Percentiles rank a stretch among this genome's conserved stretches.
These are phyloP conservation scores for Colostygia pectinataria DNA, from an alignment of 2,888 invertebrate species.

Conservation along the genomic window DNA sequence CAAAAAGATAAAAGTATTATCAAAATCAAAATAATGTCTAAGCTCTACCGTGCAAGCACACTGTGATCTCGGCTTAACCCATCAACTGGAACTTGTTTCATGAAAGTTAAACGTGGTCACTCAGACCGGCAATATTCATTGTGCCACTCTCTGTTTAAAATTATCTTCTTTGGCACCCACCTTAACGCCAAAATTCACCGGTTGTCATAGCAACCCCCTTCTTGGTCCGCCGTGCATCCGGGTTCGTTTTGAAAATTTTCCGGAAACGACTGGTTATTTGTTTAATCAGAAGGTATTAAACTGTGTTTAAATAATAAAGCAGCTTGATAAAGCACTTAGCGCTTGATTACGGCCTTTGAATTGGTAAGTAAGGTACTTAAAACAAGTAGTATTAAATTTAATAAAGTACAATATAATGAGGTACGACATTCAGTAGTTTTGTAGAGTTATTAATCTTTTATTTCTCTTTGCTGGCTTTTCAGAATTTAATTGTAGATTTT, in stretches of 20 bases:
- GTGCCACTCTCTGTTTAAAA: slow-evolving; percentile 16
- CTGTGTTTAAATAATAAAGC: not conserved
- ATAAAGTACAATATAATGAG: too few species aligned
- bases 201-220: slow-evolving; percentile 77
- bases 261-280: slow-evolving; percentile 44
- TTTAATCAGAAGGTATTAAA: slow-evolving; percentile 18
- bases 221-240: slow-evolving; percentile 61
- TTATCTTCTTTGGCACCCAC: slow-evolving; percentile 37
- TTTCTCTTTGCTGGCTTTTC: too few species aligned
- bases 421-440: too few species aligned
- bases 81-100: slow-evolving; percentile 51
- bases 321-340: slow-evolving; percentile 1
- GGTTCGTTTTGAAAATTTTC: slow-evolving; percentile 71
- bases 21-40: too few species aligned
- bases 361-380: too few species aligned
- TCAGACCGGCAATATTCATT: slow-evolving; percentile 38
- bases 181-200: slow-evolving; percentile 66
- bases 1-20: too few species aligned
- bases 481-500: too few species aligned
- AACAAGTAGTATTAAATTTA: too few species aligned
- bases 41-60: too few species aligned
- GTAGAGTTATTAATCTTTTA: too few species aligned
- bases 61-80: slow-evolving; percentile 13
- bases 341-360: not conserved
- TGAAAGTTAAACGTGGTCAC: slow-evolving; percentile 40